Conservation (phyloP, 2,888 invertebrate species). For the Euphydryas editha region DNA sequence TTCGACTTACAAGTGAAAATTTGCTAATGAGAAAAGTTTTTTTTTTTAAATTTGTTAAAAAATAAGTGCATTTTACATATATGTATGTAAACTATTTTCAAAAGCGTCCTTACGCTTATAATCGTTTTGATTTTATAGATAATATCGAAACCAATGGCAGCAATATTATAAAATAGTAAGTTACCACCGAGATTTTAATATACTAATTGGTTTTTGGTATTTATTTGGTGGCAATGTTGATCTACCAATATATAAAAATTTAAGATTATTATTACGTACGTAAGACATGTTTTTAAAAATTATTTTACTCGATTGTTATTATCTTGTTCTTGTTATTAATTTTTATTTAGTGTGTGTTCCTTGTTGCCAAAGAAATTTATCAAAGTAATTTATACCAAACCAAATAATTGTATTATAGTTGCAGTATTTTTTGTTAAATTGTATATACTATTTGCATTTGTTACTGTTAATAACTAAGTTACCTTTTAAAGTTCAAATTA, state of each 20-base stretch:
- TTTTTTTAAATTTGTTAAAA: not conserved
- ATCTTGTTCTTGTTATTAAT: slow-evolving; percentile 79
- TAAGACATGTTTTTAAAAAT: slow-evolving; percentile 63
- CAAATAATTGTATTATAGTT: slow-evolving; percentile 63
- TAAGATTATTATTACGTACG: slow-evolving; percentile 47
- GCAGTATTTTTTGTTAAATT: slow-evolving; percentile 65
- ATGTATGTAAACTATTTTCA: not conserved
- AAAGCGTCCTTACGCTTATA: not conserved
- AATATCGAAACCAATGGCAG: slow-evolving; percentile 16
- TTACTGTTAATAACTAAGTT: slow-evolving; percentile 71
- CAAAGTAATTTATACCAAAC: slow-evolving; percentile 53
- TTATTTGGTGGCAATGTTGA: slow-evolving; percentile 40
- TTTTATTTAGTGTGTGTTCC: slow-evolving; percentile 79
- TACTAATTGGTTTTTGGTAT: slow-evolving; percentile 26
- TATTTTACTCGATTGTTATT: slow-evolving; percentile 74
- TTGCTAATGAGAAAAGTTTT: not conserved
- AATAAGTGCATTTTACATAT: slow-evolving; percentile 9
- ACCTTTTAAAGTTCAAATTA: slow-evolving; percentile 76
- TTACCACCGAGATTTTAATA: slow-evolving; percentile 39
- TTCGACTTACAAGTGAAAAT: not conserved
- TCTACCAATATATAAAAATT: slow-evolving; percentile 29
- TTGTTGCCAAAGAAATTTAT: slow-evolving; percentile 81
- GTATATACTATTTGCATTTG: slow-evolving; percentile 66
- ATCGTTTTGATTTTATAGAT: not conserved
- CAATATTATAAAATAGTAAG: slow-evolving; percentile 29